Base-by-base conservation (phyloP, 1,140 invertebrate genomes). In the Hyles vespertilio region DNA sequence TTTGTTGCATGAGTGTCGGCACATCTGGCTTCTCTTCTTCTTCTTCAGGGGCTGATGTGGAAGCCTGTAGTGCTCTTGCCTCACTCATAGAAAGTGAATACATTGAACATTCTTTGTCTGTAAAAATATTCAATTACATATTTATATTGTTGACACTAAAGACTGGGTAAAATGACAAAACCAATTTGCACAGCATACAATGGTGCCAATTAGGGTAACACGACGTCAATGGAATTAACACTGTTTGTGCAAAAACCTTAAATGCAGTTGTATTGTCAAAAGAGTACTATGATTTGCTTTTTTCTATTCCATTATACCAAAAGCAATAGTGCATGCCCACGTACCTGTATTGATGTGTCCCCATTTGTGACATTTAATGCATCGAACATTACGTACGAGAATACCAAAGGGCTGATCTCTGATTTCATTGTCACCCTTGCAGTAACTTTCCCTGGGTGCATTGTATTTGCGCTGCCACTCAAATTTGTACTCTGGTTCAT, bases 401-500 rank as follows among this genome's bases (percentile, higher is more conserved):
- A 99, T 99, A 56, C 98, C 98, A 93, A 99, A 99, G 0, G 98
- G 98, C 85, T 99, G 98, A 91, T 99, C 98, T 60, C 96, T 91
- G 74, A 99, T 98, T 87, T 98, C 97, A 68, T 96, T 96, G 86
- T 99, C 96, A 32, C 96, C 96, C 89, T 98, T 98, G 69, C 96
- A 98, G 75, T 98, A 98, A 72, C 96, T 97, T 90, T 99, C 98
- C 89, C 98, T 92, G 0, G 98, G 98, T 9, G 98, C 98, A 91
- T 99, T 99, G 74, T 98, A 99, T 86, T 99, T 99, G 51, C 98
- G 91, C 89, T 99, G 98, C 98, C 98, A 99, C 81, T 99, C 98
- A 91, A 99, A 99, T 88, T 99, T 99, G 71, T 96, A 98, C 79
- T 99, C 98, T 32, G 96, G 96, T 83, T 98, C 97, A 76, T 96